Percentiles rank a stretch among this genome's conserved stretches.
Conservation (phyloP, 2,113 vertebrate genomes). For the Prunella fulvescens region DNA sequence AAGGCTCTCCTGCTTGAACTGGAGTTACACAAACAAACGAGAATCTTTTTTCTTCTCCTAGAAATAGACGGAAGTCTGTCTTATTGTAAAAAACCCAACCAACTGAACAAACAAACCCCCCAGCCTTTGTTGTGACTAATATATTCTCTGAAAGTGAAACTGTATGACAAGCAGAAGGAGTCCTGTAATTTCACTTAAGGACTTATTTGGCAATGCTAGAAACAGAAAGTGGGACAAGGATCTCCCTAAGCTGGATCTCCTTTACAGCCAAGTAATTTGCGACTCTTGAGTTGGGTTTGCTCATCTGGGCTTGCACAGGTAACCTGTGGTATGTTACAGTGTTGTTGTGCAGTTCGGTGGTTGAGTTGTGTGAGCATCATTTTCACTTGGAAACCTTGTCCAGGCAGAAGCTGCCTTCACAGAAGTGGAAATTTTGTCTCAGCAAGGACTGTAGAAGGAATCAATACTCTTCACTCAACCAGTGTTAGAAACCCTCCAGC, state of each 20-base stretch:
- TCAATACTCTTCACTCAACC: not conserved
- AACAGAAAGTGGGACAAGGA: not conserved
- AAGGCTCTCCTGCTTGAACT: not conserved
- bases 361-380: not conserved
- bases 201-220: not conserved
- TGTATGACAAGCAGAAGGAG: not conserved
- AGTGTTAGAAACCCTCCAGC: not conserved
- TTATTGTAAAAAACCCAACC: not conserved
- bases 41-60: not conserved
- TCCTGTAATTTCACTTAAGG: not conserved
- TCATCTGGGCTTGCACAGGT: not conserved
- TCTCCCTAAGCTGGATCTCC: not conserved
- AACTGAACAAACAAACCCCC: not conserved
- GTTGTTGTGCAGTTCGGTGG: accelerated
- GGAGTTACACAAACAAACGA: not conserved
- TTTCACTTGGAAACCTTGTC: not conserved
- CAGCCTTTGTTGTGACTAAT: not conserved
- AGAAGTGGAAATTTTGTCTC: not conserved
- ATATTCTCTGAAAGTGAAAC: not conserved
- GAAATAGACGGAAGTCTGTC: not conserved
- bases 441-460: not conserved
- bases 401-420: not conserved
- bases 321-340: accelerated
- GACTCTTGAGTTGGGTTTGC: not conserved
- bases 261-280: not conserved